phyloP scores from a whole-genome alignment of 35 echinoderm and acorn worm genomes.

The Apostichopus japonicus region DNA sequence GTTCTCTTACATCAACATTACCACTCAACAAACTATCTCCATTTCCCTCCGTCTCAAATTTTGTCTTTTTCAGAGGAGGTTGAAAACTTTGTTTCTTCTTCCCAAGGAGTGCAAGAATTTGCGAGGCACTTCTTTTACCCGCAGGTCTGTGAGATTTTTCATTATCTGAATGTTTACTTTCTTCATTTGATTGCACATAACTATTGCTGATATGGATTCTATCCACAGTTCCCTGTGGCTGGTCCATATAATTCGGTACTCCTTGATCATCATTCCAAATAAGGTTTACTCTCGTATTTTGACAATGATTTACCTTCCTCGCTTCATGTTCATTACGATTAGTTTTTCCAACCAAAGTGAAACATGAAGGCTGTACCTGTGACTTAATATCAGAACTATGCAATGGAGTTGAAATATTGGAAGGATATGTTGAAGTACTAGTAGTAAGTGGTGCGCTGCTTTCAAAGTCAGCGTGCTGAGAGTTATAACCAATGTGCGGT shows the following conservation, averaged over 20 bases:
- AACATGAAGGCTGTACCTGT: not conserved
- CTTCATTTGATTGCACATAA: not conserved
- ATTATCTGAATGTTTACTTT: not conserved
- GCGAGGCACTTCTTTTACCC: constrained; percentile 68
- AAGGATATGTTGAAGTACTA: not conserved
- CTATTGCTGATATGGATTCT: not conserved
- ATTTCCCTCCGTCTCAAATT: not conserved
- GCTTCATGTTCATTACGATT: not conserved
- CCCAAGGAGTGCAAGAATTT: constrained; percentile 84
- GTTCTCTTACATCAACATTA: not conserved
- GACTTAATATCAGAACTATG: not conserved
- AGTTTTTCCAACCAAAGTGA: not conserved
- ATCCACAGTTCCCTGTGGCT: not conserved
- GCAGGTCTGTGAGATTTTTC: not conserved
- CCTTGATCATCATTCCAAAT: not conserved
- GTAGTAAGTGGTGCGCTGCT: not conserved
- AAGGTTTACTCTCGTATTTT: not conserved
- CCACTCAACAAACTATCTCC: not conserved
- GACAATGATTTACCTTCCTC: not conserved
- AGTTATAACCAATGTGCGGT: not conserved
- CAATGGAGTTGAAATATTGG: not conserved
- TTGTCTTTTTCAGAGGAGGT: constrained; percentile 70
- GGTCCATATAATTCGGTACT: not conserved
- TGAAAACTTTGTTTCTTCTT: constrained; percentile 67
- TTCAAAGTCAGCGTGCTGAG: not conserved